Percentiles rank a stretch among this genome's conserved stretches.
These are phyloP conservation scores for Lysiphlebus fabarum DNA, from an alignment of 1,140 invertebrate species.

Conservation along the genomic window DNA sequence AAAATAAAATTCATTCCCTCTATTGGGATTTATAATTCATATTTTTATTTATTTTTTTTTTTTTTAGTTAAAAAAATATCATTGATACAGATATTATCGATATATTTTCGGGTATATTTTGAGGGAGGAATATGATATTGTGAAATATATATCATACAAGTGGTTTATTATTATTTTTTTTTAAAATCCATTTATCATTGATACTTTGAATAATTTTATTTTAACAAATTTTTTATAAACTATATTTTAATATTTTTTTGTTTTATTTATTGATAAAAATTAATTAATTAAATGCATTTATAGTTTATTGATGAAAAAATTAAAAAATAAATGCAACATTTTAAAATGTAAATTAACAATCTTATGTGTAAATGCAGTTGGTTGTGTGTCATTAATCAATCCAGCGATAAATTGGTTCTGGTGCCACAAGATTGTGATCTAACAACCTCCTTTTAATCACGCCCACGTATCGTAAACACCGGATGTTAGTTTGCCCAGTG, in stretches of 20 bases:
- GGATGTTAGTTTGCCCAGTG: slow-evolving; percentile 10
- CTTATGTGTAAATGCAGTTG: neutral
- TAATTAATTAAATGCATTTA: no score
- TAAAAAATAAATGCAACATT: neutral
- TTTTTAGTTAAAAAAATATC: neutral
- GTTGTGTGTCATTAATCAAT: slow-evolving; percentile 8
- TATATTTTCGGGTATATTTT: slow-evolving; percentile 4
- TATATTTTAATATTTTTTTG: neutral
- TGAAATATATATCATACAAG: slow-evolving; percentile 3
- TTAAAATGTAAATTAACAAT: neutral
- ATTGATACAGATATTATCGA: slow-evolving; percentile 14
- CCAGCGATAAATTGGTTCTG: neutral
- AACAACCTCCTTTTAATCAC: slow-evolving; percentile 24
- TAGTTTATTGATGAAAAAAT: no score
- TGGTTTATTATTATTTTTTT: slow-evolving; percentile 9
- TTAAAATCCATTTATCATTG: neutral
- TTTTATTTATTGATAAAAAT: no score
- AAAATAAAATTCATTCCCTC: no score
- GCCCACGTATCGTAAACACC: slow-evolving; percentile 19
- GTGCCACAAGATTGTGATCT: slow-evolving; percentile 18
- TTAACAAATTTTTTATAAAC: neutral
- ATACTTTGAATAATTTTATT: neutral
- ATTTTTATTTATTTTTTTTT: no score
- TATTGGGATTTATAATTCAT: no score
- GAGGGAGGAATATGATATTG: neutral